Percentiles rank a stretch among this genome's conserved stretches.
These are phyloP conservation scores for Punctoribates punctum DNA, from an alignment of 2,888 invertebrate genomes.

Conservation along the genomic window DNA sequence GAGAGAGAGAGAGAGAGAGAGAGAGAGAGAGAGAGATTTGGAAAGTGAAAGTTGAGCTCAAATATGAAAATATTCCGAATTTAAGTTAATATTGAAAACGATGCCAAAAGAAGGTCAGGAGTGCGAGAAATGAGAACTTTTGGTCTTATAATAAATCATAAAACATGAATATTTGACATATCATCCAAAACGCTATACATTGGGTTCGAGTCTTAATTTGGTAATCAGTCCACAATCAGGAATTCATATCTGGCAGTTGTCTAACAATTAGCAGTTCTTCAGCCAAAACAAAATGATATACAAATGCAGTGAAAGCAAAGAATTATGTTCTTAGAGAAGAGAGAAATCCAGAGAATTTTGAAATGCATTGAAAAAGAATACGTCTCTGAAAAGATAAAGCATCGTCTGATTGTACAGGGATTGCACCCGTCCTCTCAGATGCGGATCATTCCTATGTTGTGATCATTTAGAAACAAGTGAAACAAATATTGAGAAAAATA, in stretches of 20 bases:
- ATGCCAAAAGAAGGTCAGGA: neutral
- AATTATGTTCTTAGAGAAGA: conserved; percentile 18
- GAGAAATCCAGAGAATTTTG: conserved; percentile 16
- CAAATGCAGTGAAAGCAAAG: conserved; percentile 32
- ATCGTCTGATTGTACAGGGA: neutral
- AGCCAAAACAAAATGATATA: conserved; percentile 26
- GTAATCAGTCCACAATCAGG: neutral
- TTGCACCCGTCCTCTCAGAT: too few relatives aligned
- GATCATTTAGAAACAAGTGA: neutral
- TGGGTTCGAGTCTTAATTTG: conserved; percentile 24
- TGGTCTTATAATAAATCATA: neutral
- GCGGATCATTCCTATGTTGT: too few relatives aligned
- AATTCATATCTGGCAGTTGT: conserved; percentile 6
- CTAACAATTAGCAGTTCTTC: conserved; percentile 36
- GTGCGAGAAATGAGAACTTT: neutral
- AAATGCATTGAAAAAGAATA: conserved; percentile 8
- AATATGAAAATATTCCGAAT: too few relatives aligned
- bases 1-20: too few relatives aligned
- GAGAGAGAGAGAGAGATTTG: too few relatives aligned
- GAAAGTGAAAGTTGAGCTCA: too few relatives aligned
- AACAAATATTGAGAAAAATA: neutral
- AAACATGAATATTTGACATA: neutral
- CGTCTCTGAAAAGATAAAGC: neutral
- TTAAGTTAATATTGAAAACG: too few relatives aligned
- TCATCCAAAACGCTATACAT: neutral